Base-by-base conservation (phyloP, 2,888 invertebrate genomes). In the Elegia similella region DNA sequence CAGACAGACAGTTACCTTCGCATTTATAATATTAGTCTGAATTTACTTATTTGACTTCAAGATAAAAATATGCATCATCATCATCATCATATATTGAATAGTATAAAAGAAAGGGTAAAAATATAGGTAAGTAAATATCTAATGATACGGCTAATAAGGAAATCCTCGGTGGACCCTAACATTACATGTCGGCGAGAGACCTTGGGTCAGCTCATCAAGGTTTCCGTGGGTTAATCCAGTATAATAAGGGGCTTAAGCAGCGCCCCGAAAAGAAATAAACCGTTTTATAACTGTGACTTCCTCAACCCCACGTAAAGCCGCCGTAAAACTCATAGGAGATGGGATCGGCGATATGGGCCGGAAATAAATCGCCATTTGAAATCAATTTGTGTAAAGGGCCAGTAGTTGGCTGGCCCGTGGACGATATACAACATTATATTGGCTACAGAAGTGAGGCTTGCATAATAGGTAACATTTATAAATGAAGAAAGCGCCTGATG, bases 281-380 rank as follows among this genome's bases (percentile, higher is more conserved):
- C 84, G 87, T 89, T 90, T 89, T 89, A 90, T 89, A 87, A 85
- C 87, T 82, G 72, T 73, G 80, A 84, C 84, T 87, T 88, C 85
- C 82, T 88, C 84, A 87, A 86, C 86, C 89, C 88, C 73, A 80
- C 79, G 82, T 86, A 87, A 88, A 87, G 84, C 87, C 85, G 75
- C 70, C 82, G 88, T 91, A 88, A 89, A 89, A 87, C 86, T 88
- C 85, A 84, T 84, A 86, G 83, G 85, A 89, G 91, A 90, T 90
- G 87, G 89, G 91, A 80, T 84, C 78, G 78, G 77, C 83, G 91
- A 91, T 90, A 91, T 91, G 91, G 77, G 86, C 83, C 88, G 88
- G 91, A 91, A 90, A 90, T 90, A 90, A 90, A 88, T 89, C 87
- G 89, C 87, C 84, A 86, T 91, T 91, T 91, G 90, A 91, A 91